Conservation (phyloP, 2,888 invertebrate species). For the Serripes groenlandicus region DNA sequence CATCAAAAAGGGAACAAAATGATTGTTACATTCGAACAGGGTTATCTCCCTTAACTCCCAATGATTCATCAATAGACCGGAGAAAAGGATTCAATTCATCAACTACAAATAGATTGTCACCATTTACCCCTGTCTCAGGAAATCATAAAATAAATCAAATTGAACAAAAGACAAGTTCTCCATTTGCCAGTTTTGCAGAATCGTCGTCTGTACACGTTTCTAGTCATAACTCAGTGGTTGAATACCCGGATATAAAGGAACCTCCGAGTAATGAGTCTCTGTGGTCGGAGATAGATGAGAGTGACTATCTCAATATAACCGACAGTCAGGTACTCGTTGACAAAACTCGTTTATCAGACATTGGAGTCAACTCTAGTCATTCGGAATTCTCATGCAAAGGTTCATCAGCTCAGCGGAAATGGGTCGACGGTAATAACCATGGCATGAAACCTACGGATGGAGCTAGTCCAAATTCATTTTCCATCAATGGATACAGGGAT, state of each 20-base stretch:
- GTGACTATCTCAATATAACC: conserved; percentile 45
- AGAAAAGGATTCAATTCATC: too few species aligned
- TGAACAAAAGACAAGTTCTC: neutral
- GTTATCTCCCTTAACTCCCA: too few species aligned
- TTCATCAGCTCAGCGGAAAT: neutral
- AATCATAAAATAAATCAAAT: neutral
- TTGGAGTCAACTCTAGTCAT: neutral
- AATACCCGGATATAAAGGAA: conserved; percentile 30
- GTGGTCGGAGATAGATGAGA: conserved; percentile 70
- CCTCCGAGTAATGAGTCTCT: conserved; percentile 60
- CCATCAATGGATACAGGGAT: neutral
- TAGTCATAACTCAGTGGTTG: too few species aligned
- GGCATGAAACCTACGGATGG: neutral
- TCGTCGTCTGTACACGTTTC: too few species aligned
- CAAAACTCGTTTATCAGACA: too few species aligned
- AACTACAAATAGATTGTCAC: too few species aligned
- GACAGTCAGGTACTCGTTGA: conserved; percentile 14
- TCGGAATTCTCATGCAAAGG: neutral
- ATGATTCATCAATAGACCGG: too few species aligned
- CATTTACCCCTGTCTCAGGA: too few species aligned
- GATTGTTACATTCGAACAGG: too few species aligned
- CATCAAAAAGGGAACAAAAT: too few species aligned
- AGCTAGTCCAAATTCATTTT: neutral
- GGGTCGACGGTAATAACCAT: neutral
- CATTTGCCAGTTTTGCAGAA: too few species aligned